Conservation (phyloP, 2,797 vertebrate genomes). For the Silurus aristotelis region DNA sequence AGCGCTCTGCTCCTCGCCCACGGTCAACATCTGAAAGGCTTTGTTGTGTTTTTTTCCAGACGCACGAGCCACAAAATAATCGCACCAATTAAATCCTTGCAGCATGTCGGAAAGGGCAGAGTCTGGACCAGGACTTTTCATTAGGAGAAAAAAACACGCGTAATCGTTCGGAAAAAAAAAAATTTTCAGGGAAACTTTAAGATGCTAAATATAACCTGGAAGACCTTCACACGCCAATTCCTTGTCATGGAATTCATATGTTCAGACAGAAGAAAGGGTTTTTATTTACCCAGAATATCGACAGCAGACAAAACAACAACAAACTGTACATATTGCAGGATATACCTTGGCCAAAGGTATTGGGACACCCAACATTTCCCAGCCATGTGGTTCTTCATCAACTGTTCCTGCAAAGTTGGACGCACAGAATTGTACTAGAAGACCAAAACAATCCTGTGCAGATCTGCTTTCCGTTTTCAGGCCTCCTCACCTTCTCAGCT, state of each 20-base stretch:
- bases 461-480: no score
- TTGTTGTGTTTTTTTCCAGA: slow-evolving; percentile 32
- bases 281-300: background rate
- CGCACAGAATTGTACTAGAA: no score
- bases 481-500: no score
- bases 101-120: background rate
- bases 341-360: no score
- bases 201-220: background rate
- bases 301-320: no score
- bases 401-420: no score
- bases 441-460: no score
- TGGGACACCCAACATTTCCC: no score
- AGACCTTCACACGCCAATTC: slow-evolving; percentile 30
- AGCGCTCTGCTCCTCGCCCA: slow-evolving; percentile 34
- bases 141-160: no score
- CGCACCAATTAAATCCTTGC: background rate
- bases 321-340: no score
- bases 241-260: slow-evolving; percentile 13
- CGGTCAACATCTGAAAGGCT: slow-evolving; percentile 32
- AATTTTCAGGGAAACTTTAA: slow-evolving; percentile 8
- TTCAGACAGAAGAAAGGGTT: background rate
- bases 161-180: background rate
- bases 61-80: background rate
- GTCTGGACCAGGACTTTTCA: no score
- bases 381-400: no score